Base-by-base conservation (phyloP, 2,888 invertebrate species). In the Acleris emargana region DNA sequence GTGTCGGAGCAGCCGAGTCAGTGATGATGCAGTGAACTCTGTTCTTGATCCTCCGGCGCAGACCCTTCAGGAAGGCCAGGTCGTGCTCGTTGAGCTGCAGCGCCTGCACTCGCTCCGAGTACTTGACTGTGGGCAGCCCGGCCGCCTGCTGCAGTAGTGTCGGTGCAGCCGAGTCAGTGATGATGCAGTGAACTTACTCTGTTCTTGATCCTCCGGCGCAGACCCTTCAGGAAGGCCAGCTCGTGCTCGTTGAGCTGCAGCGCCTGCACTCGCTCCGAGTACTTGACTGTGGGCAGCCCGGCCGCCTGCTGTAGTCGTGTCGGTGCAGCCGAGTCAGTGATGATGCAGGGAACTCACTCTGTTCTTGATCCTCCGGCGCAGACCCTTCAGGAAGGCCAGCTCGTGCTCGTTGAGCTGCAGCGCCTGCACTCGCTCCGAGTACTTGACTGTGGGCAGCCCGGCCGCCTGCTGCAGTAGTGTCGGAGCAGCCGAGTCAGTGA, bases 171-270 rank as follows among this genome's bases (percentile, higher is more conserved):
- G 32, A 32, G 32, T 11, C 32, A 43, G 13, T 43, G n/a, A 43
- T 43, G n/a, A 43, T 43, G 43, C n/a, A 52, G 1, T 7, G 5
- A 18, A 72, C 85, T 76, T 62, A 90, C 91, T 71, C 91, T 77
- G 68, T 92, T 92, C 67, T 91, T 91, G 17, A 92, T 91, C 61
- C 92, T 69, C 58, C 92, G 75, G 28, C 92, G 70, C 3, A 92
- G 75, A 0, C 89, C 87, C 67, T 91, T 92, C 1, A 91, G 71
- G 69, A 91, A 91, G 1, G 83, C 81, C 9, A 89, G 71, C 71
- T 91, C 89, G 3, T 83, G 84, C 0, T 86, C 81, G 0, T 71
- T 73, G 0, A 91, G 80, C 43, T 83, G 80, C 25, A 91, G 69
- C 0, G 85, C 75, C 64, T 88, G 88, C 58, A 88, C 88, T 1